These are phyloP conservation scores for Isoperla grammatica DNA, from an alignment of 2,888 invertebrate genomes.

Conservation along the genomic window DNA sequence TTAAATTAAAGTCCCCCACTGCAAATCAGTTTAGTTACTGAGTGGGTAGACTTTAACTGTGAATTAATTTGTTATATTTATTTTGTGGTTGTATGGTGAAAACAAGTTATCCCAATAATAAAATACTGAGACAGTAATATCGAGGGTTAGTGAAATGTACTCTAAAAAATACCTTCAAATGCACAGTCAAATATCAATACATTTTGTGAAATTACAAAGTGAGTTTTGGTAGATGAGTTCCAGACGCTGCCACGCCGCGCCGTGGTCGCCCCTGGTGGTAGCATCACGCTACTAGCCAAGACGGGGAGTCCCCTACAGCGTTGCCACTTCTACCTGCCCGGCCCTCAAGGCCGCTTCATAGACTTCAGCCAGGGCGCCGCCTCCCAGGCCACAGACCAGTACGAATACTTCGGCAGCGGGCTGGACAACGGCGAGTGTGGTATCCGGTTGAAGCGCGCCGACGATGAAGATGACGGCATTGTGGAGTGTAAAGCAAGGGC, in stretches of 20 bases:
- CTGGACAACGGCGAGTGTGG: constrained; percentile 4
- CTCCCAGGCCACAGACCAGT: neutral
- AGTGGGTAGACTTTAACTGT: too few species aligned
- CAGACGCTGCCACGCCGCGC: neutral
- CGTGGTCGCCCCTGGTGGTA: neutral
- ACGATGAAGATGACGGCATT: neutral
- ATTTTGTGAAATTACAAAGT: too few species aligned
- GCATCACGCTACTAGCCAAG: neutral
- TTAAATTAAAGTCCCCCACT: too few species aligned
- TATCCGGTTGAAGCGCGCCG: neutral
- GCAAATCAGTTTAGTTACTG: too few species aligned
- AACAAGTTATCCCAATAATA: too few species aligned
- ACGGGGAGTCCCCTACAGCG: neutral
- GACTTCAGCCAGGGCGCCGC: neutral
- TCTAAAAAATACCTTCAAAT: too few species aligned
- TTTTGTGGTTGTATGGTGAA: too few species aligned
- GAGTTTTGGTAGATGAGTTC: neutral
- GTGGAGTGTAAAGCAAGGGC: neutral
- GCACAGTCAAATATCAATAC: too few species aligned
- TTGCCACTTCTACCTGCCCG: constrained; percentile 6
- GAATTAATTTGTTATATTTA: too few species aligned
- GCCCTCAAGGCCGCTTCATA: neutral
- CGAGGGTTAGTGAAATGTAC: too few species aligned
- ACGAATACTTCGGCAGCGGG: constrained; percentile 6
- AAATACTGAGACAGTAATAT: too few species aligned